A percentile compares a stretch with the other conserved stretches of the same genome.
Conservation (phyloP, 2,888 invertebrate species). For the Omphaloscelis lunosa region DNA sequence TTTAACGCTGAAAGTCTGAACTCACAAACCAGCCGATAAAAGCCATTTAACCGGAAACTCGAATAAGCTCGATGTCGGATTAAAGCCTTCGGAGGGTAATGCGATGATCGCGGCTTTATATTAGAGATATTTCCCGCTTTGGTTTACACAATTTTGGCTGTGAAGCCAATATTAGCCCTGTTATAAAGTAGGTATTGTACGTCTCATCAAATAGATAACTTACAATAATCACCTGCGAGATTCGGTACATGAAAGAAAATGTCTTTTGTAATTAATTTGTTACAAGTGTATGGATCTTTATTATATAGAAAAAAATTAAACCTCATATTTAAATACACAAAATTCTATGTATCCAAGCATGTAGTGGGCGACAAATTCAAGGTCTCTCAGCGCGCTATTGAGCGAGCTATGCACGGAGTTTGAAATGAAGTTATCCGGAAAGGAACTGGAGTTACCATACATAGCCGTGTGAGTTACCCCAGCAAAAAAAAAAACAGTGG, state of each 20-base stretch:
- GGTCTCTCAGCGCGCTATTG: too few relatives aligned
- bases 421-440: too few relatives aligned
- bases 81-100: constrained; percentile 71
- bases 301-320: background rate
- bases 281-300: background rate
- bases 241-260: background rate
- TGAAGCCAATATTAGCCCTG: constrained; percentile 25
- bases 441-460: too few relatives aligned
- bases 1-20: constrained; percentile 51
- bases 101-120: constrained; percentile 68
- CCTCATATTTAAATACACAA: background rate
- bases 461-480: too few relatives aligned
- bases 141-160: constrained; percentile 43
- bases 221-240: constrained; percentile 8
- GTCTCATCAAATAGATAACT: constrained; percentile 30
- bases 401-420: too few relatives aligned
- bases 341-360: background rate
- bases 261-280: background rate
- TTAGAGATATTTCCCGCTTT: constrained; percentile 48
- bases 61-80: constrained; percentile 74
- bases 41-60: constrained; percentile 74
- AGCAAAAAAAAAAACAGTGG: too few relatives aligned
- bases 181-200: constrained; percentile 30
- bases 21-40: constrained; percentile 69
- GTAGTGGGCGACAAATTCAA: background rate